Percentiles rank a stretch among this genome's conserved stretches.
Conservation (phyloP, 1,140 invertebrate species). For the Pseudachorutes palmiensis region DNA sequence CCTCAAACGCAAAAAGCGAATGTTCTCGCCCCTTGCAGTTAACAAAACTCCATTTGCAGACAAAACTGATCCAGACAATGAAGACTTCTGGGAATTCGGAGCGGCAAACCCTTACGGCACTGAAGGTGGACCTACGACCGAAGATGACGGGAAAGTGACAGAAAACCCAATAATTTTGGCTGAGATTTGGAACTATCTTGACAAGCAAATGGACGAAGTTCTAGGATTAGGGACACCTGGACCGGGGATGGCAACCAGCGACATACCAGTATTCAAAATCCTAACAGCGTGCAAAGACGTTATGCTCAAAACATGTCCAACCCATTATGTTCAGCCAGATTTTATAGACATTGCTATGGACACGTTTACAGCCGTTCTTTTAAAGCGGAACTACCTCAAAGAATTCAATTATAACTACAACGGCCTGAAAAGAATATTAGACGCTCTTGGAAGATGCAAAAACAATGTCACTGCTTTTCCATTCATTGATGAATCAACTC, state of each 20-base stretch:
- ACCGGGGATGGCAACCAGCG: background rate
- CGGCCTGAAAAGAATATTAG: background rate
- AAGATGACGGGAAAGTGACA: background rate
- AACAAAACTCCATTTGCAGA: background rate
- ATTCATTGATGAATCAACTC: background rate
- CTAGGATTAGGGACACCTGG: background rate
- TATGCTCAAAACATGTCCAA: background rate
- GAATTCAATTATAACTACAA: background rate
- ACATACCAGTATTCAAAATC: background rate
- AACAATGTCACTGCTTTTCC: background rate
- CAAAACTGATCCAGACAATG: background rate
- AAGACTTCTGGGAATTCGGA: background rate
- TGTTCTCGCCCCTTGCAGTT: background rate
- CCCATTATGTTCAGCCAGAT: background rate
- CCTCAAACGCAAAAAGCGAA: background rate
- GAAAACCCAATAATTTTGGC: background rate
- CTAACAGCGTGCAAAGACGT: background rate
- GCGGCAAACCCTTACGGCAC: background rate
- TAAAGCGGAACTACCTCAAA: background rate
- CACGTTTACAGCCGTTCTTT: background rate
- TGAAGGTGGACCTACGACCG: background rate
- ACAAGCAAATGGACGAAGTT: conserved; percentile 5
- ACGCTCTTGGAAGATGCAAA: background rate
- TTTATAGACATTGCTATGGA: background rate
- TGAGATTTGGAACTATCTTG: conserved; percentile 7